Conservation (phyloP, 2,797 vertebrate genomes). For the Lutjanus campechanus region DNA sequence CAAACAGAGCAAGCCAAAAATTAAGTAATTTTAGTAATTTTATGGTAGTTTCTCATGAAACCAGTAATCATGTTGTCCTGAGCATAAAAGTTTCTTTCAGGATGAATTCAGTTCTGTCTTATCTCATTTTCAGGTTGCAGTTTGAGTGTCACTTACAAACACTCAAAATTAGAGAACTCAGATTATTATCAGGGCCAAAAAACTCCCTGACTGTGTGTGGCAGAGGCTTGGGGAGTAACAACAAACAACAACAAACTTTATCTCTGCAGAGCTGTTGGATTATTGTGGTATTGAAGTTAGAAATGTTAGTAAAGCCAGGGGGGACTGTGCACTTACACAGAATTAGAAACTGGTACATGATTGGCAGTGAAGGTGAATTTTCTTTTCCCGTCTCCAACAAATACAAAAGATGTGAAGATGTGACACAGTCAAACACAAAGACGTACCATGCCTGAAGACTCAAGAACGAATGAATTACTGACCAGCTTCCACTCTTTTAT, state of each 20-base stretch:
- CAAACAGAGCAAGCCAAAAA: no score
- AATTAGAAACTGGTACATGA: no score
- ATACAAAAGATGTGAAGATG: not conserved
- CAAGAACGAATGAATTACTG: constrained; percentile 34
- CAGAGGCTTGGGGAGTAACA: no score
- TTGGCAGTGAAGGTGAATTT: not conserved
- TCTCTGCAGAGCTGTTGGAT: not conserved
- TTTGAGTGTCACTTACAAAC: not conserved
- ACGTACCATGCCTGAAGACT: constrained; percentile 15
- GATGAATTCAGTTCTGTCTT: not conserved
- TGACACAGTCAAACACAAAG: constrained; percentile 11
- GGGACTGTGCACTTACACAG: no score
- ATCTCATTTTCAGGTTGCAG: not conserved
- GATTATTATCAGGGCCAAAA: not conserved
- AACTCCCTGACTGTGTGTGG: not conserved
- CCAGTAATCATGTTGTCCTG: no score
- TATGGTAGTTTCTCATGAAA: no score
- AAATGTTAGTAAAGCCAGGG: no score
- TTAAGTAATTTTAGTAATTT: no score
- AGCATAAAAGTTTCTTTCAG: not conserved
- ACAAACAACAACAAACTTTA: not conserved
- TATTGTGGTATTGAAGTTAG: no score
- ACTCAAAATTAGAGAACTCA: not conserved
- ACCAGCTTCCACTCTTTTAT: constrained; percentile 40
- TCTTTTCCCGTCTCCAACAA: not conserved